Conservation (phyloP, 1,140 invertebrate genomes). For the Ips nitidus region DNA sequence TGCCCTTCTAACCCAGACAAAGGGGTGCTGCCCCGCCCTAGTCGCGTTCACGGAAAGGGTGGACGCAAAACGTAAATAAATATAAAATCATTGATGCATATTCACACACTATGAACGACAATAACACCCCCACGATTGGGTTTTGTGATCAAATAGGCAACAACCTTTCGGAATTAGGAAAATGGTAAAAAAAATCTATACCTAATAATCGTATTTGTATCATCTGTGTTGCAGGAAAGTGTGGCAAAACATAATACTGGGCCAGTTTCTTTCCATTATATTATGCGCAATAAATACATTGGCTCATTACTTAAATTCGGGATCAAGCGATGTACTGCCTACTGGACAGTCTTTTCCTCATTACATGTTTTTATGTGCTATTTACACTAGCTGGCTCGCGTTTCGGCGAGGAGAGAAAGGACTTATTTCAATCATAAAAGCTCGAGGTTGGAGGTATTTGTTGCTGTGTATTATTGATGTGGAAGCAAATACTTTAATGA, state of each 20-base stretch:
- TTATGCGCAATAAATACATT: constrained; percentile 75
- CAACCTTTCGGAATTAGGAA: constrained; percentile 66
- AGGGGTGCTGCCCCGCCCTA: constrained; percentile 46
- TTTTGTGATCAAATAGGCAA: constrained; percentile 67
- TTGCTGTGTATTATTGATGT: constrained; percentile 78
- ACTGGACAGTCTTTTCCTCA: constrained; percentile 81
- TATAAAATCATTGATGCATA: constrained; percentile 26
- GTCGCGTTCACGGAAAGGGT: constrained; percentile 8
- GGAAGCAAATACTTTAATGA: constrained; percentile 74
- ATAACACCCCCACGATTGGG: constrained; percentile 45
- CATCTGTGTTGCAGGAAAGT: constrained; percentile 62
- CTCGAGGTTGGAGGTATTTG: constrained; percentile 72
- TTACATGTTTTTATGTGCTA: constrained; percentile 73
- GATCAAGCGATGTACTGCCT: constrained; percentile 68
- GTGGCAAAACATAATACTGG: constrained; percentile 74
- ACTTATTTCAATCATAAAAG: constrained; percentile 66
- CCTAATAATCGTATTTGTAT: neutral
- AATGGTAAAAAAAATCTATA: constrained; percentile 58
- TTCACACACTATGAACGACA: constrained; percentile 44
- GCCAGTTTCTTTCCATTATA: constrained; percentile 74
- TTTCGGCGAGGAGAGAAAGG: constrained; percentile 66
- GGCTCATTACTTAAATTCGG: constrained; percentile 71
- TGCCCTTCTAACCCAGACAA: neutral
- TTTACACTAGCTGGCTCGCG: constrained; percentile 74
- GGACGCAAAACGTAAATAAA: constrained; percentile 33